phyloP scores from a whole-genome alignment of 2,888 invertebrate species.

The Dicyrtomina minuta region DNA sequence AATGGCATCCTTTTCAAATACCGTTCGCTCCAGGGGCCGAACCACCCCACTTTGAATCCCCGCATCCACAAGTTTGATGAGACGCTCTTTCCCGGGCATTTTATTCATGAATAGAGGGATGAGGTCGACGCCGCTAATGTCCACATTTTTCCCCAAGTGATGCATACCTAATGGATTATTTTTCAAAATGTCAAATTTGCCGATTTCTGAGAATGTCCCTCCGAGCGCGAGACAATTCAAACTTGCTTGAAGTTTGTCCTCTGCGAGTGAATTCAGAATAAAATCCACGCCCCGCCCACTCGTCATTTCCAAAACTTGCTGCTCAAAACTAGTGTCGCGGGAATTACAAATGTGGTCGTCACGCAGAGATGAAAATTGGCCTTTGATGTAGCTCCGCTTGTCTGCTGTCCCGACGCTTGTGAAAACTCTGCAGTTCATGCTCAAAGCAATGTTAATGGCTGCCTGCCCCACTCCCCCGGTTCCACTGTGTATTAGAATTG shows the following conservation, averaged over 20 bases:
- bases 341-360: constrained; percentile 69
- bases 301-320: constrained; percentile 70
- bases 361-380: constrained; percentile 71
- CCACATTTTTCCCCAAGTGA: constrained; percentile 88
- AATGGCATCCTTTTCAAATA: constrained; percentile 67
- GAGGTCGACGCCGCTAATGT: constrained; percentile 92
- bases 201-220: constrained; percentile 79
- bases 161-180: constrained; percentile 73
- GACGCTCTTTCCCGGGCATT: too few relatives aligned
- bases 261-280: too few relatives aligned
- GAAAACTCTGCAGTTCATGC: constrained; percentile 66
- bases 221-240: constrained; percentile 63
- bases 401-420: constrained; percentile 76
- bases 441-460: constrained; percentile 70
- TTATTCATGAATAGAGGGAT: constrained; percentile 84
- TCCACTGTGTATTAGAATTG: constrained; percentile 63
- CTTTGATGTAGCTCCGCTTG: constrained; percentile 82
- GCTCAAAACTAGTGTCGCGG: too few relatives aligned
- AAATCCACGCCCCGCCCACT: constrained; percentile 86
- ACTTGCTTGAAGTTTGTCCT: too few relatives aligned
- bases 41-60: constrained; percentile 69
- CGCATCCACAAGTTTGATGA: too few relatives aligned
- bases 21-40: constrained; percentile 67
- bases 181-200: background rate
- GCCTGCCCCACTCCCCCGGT: constrained; percentile 76